Conservation (phyloP, 1,140 invertebrate species). For the Drosophila murphyi region DNA sequence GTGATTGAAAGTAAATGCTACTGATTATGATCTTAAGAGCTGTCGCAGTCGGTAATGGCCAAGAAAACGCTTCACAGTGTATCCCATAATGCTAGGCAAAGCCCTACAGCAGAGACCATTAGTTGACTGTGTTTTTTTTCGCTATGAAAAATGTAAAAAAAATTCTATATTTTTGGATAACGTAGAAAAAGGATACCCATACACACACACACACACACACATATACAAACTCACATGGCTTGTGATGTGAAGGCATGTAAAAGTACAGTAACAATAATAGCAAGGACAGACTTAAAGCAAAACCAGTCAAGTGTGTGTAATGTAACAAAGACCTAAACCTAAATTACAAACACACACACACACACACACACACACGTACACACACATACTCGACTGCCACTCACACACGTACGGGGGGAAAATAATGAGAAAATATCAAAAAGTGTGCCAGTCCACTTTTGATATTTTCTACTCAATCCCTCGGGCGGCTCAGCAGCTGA, state of each 20-base stretch:
- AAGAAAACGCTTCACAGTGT: constrained; percentile 22
- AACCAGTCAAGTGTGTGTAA: constrained; percentile 81
- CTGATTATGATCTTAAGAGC: constrained; percentile 79
- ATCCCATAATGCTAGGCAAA: constrained; percentile 17
- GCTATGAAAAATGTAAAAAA: constrained; percentile 32
- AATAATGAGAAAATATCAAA: constrained; percentile 82
- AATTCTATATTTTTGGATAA: constrained; percentile 52
- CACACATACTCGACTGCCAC: constrained; percentile 42
- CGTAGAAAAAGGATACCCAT: constrained; percentile 55
- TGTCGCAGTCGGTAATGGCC: constrained; percentile 60
- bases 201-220: constrained; percentile 30
- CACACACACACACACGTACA: constrained; percentile 17
- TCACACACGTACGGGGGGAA: constrained; percentile 54
- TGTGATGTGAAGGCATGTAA: constrained; percentile 46
- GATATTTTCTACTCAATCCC: constrained; percentile 37
- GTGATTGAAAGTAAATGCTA: constrained; percentile 67
- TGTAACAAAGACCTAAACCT: constrained; percentile 80
- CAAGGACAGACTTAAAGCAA: constrained; percentile 54
- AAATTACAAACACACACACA: constrained; percentile 63
- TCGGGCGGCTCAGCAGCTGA: constrained; percentile 44
- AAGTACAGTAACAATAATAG: constrained; percentile 62
- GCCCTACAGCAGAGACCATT: constrained; percentile 57
- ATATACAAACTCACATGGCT: not conserved
- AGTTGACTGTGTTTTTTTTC: constrained; percentile 26
- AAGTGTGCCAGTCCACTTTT: constrained; percentile 65